A percentile compares a stretch with the other conserved stretches of the same genome.
Conservation (phyloP, 1,140 invertebrate genomes). For the Diorhabda carinulata region DNA sequence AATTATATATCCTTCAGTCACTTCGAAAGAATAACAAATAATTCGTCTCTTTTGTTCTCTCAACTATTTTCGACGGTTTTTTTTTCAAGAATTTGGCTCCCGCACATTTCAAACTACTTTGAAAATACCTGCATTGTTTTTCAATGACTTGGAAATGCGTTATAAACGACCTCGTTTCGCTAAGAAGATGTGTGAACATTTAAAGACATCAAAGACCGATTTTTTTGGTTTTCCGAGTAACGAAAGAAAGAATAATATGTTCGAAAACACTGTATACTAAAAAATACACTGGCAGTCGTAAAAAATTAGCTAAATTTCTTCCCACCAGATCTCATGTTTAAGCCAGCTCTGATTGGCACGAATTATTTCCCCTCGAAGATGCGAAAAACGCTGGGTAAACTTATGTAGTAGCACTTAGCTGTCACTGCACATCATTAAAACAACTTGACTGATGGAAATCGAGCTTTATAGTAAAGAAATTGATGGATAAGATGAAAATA, state of each 20-base stretch:
- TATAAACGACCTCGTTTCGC: conserved; percentile 31
- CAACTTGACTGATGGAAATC: no score
- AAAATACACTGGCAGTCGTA: no score
- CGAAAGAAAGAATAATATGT: conserved; percentile 19
- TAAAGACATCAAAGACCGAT: conserved; percentile 35
- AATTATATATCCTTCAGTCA: conserved; percentile 18
- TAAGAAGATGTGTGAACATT: conserved; percentile 36
- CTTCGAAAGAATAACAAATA: conserved; percentile 20
- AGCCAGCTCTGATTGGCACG: no score
- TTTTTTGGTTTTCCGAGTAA: conserved; percentile 25
- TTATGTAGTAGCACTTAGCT: no score
- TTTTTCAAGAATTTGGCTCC: conserved; percentile 5
- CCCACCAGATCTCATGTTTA: no score
- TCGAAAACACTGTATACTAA: no score
- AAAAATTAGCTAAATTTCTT: no score
- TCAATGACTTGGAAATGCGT: conserved; percentile 33
- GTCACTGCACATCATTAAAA: no score
- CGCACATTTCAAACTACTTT: conserved; percentile 15
- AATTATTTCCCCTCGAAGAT: no score
- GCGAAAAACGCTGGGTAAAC: no score
- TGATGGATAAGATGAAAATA: no score
- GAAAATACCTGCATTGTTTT: conserved; percentile 37
- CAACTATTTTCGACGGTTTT: conserved; percentile 23
- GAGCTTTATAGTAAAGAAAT: no score
- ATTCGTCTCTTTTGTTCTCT: conserved; percentile 17